phyloP scores from a whole-genome alignment of 1,140 invertebrate species.

The Trinorchestia longiramus region DNA sequence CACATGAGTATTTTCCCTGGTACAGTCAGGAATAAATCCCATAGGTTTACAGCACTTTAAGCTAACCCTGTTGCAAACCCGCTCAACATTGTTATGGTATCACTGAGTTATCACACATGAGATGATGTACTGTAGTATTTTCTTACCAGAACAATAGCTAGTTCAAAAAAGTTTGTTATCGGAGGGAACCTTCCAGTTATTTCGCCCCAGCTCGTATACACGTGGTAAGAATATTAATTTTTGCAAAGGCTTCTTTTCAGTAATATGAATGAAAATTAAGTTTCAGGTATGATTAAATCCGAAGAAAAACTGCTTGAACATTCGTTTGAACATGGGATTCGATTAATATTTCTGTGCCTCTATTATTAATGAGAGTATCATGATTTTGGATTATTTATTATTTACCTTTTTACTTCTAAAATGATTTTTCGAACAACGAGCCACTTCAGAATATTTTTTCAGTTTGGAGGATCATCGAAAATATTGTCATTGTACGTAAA shows the following conservation, averaged over 20 bases:
- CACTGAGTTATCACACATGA: neutral
- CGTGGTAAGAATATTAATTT: neutral
- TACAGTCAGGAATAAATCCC: too few species aligned
- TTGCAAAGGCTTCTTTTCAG: too few species aligned
- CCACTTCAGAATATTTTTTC: neutral
- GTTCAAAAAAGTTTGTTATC: too few species aligned
- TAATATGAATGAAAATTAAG: too few species aligned
- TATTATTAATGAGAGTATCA: neutral
- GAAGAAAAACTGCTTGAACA: neutral
- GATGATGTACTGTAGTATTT: neutral
- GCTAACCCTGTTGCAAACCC: too few species aligned
- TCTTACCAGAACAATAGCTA: neutral
- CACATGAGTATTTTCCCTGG: too few species aligned
- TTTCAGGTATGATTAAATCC: too few species aligned
- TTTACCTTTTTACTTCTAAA: neutral
- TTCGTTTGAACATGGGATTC: neutral
- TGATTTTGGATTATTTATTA: neutral
- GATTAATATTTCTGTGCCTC: neutral
- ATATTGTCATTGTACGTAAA: neutral
- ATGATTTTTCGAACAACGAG: neutral
- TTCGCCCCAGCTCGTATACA: neutral
- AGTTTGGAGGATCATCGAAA: neutral
- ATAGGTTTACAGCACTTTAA: too few species aligned
- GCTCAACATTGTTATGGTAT: too few species aligned
- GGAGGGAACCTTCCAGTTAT: too few species aligned